phyloP scores from a whole-genome alignment of 1,140 invertebrate species.

The Oscheius sp. region DNA sequence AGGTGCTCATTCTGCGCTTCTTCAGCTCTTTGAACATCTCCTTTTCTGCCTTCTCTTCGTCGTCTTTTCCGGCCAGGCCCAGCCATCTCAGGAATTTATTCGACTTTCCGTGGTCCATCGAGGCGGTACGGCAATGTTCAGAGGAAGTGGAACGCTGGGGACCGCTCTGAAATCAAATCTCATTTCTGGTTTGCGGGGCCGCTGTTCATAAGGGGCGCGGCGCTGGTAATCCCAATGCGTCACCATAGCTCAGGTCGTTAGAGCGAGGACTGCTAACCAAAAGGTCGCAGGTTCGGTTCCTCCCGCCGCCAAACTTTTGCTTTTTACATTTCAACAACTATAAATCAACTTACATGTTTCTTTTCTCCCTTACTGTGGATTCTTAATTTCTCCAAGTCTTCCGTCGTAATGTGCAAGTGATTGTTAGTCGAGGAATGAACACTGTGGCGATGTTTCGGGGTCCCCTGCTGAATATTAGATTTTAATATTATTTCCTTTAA shows the following conservation, averaged over 20 bases:
- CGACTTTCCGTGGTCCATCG: neutral
- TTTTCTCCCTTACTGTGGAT: conserved; percentile 1
- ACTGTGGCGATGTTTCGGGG: neutral
- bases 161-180: conserved; percentile 5
- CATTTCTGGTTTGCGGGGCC: no score
- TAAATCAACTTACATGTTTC: no score
- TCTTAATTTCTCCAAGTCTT: neutral
- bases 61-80: conserved; percentile 1
- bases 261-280: no score
- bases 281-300: no score
- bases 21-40: conserved; percentile 7
- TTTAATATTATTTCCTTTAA: no score
- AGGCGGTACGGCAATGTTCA: conserved; percentile 1
- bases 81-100: conserved; percentile 16
- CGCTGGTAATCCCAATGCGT: no score
- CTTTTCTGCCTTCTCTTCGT: neutral
- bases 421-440: neutral
- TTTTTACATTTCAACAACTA: no score
- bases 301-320: no score
- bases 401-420: neutral
- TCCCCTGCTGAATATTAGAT: no score
- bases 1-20: conserved; percentile 11
- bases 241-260: no score
- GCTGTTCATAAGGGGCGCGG: no score
- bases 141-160: conserved; percentile 15